Evolutionary conservation across 2,113 vertebrate genomes (phyloP), one percentile per base, ranked within the genome.

Genomic region (Paramormyrops kingsleyae): DNA sequence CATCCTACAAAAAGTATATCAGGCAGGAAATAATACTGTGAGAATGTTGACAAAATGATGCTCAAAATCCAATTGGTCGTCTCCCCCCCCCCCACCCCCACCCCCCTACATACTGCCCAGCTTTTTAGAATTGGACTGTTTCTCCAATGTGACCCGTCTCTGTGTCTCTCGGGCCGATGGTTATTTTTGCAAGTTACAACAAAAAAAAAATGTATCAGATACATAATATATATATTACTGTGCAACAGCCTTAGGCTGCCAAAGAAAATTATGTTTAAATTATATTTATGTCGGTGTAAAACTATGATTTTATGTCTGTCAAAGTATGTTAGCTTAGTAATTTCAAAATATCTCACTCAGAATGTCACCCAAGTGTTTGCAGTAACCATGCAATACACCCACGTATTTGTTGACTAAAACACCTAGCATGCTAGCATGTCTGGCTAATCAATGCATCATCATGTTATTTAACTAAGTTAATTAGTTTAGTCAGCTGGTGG

Each of bases 11-110:
- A 59, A 90, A 50, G 12, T 21, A 88, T 59, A 83, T 83, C 66
- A 47, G 31, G 66, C 70, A 87, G 85, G 77, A 88, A 80, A 87
- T 83, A 88, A 50, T 53, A 87, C 49, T 86, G 9, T 39, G 46
- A 66, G 27, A 52, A 52, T 74, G 24, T 83, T 39, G 5, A 31
- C 66, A 83, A 50, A 39, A 89, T 62, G 8, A 59, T 31, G 2
- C 74, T 77, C 31, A 19, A 46, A 84, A 66, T 27, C 74, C 47
- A 89, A 80, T 31, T 89, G 49, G 7, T 4, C 21, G 0, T 52
- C 15, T 15, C 13, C 15, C 10, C 1, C 88, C 31, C 59, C 12
- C 62, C 13, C 88, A 15, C 42, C 53, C 66, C 21, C 24, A 24
- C 53, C 66, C 21, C 24, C 83, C 17, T 44, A 56, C 53, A 56